Percentiles rank a stretch among this genome's conserved stretches.
Evolutionary conservation across 2,797 vertebrate species (phyloP).

Genomic region (Halcyon smyrnensis): DNA sequence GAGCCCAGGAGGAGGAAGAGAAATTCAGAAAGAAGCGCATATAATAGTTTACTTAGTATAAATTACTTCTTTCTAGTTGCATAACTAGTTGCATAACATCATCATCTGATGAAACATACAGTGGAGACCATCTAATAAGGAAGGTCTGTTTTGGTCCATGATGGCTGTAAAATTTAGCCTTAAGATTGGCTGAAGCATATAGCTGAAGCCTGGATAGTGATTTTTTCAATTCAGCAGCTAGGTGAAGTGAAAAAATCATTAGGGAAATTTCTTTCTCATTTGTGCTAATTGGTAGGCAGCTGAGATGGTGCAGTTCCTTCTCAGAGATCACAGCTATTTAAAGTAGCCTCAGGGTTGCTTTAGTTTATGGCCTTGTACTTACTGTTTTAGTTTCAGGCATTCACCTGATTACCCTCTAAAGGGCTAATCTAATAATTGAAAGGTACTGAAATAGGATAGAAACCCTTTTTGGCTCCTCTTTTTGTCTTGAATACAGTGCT

Average conservation of each 20-base stretch:
- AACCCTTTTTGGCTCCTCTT: background rate
- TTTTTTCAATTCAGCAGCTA: background rate
- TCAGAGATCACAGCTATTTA: background rate
- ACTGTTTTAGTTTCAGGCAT: background rate
- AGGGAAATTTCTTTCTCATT: background rate
- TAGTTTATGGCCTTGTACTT: conserved; percentile 1
- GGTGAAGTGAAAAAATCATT: background rate
- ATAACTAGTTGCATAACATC: background rate
- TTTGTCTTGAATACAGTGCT: background rate
- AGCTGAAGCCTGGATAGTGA: background rate
- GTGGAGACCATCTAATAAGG: background rate
- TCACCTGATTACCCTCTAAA: conserved; percentile 7
- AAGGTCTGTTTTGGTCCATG: background rate
- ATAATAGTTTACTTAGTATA: background rate
- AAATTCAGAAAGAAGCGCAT: background rate
- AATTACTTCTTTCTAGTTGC: background rate
- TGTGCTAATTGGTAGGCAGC: background rate
- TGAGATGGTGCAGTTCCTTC: background rate
- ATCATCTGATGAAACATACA: background rate
- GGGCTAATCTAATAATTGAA: conserved; percentile 21
- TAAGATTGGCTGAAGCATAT: background rate
- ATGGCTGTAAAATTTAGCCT: background rate
- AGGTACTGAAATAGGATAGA: background rate
- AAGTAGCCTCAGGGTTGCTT: background rate
- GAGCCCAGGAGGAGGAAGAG: background rate